phyloP scores from a whole-genome alignment of 1,140 invertebrate species.

The Conus ventricosus region DNA sequence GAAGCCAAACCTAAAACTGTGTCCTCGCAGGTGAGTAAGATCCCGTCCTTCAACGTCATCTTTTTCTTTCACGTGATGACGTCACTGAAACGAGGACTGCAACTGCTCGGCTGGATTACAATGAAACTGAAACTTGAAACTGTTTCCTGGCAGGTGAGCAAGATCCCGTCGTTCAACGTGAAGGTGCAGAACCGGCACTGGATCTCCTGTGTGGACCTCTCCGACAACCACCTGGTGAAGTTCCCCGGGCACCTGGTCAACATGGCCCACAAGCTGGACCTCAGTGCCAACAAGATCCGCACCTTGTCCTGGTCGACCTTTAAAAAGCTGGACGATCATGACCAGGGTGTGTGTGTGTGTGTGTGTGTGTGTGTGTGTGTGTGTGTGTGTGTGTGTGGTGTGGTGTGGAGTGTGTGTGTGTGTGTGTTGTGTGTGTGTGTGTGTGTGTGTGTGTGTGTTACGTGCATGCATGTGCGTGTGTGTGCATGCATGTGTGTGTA shows the following conservation, averaged over 20 bases:
- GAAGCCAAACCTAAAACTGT: too few species aligned
- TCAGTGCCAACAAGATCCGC: conserved; percentile 67
- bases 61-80: too few species aligned
- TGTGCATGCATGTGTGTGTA: too few species aligned
- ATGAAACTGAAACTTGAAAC: too few species aligned
- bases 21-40: conserved; percentile 53
- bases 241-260: conserved; percentile 68
- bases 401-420: too few species aligned
- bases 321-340: conserved; percentile 39
- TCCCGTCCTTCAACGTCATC: conserved; percentile 57
- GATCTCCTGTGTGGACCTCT: conserved; percentile 64
- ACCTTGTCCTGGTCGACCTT: conserved; percentile 50
- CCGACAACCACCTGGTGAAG: conserved; percentile 66
- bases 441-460: too few species aligned
- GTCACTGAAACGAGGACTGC: too few species aligned
- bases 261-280: conserved; percentile 61
- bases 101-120: too few species aligned
- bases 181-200: conserved; percentile 59
- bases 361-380: too few species aligned
- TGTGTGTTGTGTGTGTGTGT: too few species aligned
- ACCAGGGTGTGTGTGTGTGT: conserved; percentile 27
- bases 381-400: too few species aligned
- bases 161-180: conserved; percentile 67
- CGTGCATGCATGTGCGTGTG: too few species aligned
- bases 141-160: conserved; percentile 48